Conservation (phyloP, 1,140 invertebrate species). For the Neodiprion virginianus region DNA sequence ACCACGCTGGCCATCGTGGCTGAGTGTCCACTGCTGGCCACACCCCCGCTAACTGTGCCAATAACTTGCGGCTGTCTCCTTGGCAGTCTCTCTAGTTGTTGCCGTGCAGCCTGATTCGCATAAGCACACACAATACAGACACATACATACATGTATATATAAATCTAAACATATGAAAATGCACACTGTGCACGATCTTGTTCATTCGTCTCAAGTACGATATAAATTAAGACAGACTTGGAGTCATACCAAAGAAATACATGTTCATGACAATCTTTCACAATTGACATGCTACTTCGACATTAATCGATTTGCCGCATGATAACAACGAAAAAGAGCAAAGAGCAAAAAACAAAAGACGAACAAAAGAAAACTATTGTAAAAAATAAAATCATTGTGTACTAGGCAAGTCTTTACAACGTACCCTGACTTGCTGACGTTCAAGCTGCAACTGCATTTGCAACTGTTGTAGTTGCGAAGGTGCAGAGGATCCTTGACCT, state of each 20-base stretch:
- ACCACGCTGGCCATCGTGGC: conserved; percentile 51
- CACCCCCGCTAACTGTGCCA: conserved; percentile 52
- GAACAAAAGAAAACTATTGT: conserved; percentile 2
- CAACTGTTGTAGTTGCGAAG: conserved; percentile 84
- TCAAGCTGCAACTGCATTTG: conserved; percentile 91
- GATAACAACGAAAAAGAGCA: too few relatives aligned
- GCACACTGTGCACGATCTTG: too few relatives aligned
- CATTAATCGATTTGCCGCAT: too few relatives aligned
- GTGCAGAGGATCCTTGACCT: conserved; percentile 68
- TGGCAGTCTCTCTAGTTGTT: conserved; percentile 86
- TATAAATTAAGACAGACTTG: background rate
- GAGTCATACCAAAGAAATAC: background rate
- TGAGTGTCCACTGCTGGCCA: conserved; percentile 58
- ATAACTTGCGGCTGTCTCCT: conserved; percentile 71
- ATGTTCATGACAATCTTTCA: background rate
- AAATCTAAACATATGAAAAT: background rate
- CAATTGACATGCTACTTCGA: background rate
- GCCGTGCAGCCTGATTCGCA: conserved; percentile 73
- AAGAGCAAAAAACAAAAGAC: background rate
- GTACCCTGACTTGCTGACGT: conserved; percentile 81
- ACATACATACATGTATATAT: background rate
- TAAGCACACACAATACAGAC: conserved; percentile 23
- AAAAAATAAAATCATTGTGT: conserved; percentile 17
- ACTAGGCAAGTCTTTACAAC: conserved; percentile 35
- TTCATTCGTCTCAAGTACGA: background rate